Evolutionary conservation across 2,113 vertebrate species (phyloP).

Genomic region (Crypturellus undulatus): DNA sequence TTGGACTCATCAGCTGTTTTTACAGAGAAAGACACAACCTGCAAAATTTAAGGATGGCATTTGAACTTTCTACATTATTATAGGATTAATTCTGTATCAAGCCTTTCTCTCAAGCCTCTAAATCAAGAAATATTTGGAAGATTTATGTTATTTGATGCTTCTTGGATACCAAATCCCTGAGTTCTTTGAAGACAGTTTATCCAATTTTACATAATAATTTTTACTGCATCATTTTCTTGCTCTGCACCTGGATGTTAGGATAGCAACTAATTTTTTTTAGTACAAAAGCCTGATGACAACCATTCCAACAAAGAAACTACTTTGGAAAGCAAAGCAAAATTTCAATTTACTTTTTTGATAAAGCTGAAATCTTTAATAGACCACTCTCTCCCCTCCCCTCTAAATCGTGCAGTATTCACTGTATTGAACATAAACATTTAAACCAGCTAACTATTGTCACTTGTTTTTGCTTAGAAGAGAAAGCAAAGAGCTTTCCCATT

Average conservation of each 20-base stretch:
- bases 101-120: neutral
- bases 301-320: neutral
- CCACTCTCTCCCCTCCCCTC: too few relatives aligned
- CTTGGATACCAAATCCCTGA: neutral
- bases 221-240: conserved; percentile 43
- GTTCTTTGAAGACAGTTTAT: neutral
- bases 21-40: neutral
- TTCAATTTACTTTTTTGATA: neutral
- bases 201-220: conserved; percentile 27
- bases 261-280: neutral
- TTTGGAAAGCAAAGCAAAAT: neutral
- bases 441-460: neutral
- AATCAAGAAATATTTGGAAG: neutral
- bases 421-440: too few relatives aligned
- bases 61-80: neutral
- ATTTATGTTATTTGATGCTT: neutral
- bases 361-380: neutral
- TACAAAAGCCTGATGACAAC: too few relatives aligned
- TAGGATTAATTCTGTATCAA: neutral
- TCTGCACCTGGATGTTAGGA: neutral
- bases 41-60: neutral
- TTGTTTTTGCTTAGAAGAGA: too few relatives aligned
- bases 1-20: neutral
- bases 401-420: too few relatives aligned
- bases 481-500: neutral